Percentiles rank a stretch among this genome's conserved stretches.
These are phyloP conservation scores for Periophthalmus magnuspinnatus DNA, from an alignment of 2,797 vertebrate genomes.

Conservation along the genomic window DNA sequence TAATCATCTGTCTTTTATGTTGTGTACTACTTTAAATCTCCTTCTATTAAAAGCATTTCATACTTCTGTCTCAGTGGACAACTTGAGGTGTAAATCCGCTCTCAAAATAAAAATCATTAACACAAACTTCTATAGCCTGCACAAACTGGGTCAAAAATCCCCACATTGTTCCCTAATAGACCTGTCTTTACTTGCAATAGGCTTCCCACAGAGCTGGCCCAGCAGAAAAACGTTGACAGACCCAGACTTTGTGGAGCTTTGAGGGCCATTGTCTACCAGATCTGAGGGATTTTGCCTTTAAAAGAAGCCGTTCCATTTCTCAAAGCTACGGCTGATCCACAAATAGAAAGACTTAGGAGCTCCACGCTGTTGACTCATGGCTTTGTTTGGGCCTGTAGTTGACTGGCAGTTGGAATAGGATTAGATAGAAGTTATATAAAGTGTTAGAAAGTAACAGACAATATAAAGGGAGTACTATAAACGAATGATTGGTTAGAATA, in stretches of 20 bases:
- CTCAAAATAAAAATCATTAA: slow-evolving; percentile 7
- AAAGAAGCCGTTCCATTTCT: slow-evolving; percentile 67
- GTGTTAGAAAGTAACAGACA: background rate
- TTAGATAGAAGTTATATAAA: background rate
- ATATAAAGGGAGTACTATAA: background rate
- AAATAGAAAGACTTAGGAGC: slow-evolving; percentile 58
- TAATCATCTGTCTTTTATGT: background rate
- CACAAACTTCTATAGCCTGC: background rate
- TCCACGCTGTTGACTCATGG: slow-evolving; percentile 49
- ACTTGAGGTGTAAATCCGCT: background rate
- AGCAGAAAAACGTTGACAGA: slow-evolving; percentile 49
- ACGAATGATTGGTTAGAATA: background rate
- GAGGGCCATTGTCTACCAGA: slow-evolving; percentile 62
- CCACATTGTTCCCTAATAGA: slow-evolving; percentile 10
- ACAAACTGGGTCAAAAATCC: slow-evolving; percentile 36
- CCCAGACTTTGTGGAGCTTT: slow-evolving; percentile 41
- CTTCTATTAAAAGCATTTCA: background rate
- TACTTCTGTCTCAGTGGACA: background rate
- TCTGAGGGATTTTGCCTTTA: slow-evolving; percentile 69
- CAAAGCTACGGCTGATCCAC: slow-evolving; percentile 61
- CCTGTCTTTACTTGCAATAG: slow-evolving; percentile 37
- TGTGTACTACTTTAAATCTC: background rate
- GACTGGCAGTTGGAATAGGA: slow-evolving; percentile 37
- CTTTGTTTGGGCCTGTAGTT: slow-evolving; percentile 28
- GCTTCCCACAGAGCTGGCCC: slow-evolving; percentile 50